Evolutionary conservation across 2,113 vertebrate genomes (phyloP).

Genomic region (Lethenteron reissneri): DNA sequence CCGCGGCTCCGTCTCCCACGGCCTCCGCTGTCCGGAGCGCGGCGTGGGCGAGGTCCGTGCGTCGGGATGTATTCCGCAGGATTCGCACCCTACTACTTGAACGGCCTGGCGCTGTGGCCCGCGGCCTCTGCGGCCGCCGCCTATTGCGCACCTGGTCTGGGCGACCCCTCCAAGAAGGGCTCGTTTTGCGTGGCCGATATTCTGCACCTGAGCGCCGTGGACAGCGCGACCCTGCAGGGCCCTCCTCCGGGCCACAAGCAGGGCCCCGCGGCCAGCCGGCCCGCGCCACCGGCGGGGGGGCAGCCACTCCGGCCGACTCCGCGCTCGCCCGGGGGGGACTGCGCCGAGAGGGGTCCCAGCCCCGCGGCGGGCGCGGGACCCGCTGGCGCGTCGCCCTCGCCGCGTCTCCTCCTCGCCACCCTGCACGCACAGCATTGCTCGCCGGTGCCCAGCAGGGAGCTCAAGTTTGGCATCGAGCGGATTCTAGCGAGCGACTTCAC

Average conservation of each 20-base stretch:
- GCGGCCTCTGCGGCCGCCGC: neutral
- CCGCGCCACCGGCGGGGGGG: neutral
- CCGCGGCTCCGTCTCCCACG: too few relatives aligned
- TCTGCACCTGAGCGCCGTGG: neutral
- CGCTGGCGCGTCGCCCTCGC: neutral
- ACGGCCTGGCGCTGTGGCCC: neutral
- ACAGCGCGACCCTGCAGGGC: neutral
- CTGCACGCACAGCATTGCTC: neutral
- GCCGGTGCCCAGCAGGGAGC: constrained; percentile 1
- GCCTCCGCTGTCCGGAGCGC: too few relatives aligned
- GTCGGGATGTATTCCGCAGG: constrained; percentile 3
- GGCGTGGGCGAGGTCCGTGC: neutral
- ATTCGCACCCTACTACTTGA: constrained; percentile 1
- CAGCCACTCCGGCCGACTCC: too few relatives aligned
- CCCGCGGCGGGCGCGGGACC: neutral
- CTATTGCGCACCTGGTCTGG: neutral
- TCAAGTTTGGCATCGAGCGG: constrained; percentile 6
- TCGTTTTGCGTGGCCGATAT: constrained; percentile 3
- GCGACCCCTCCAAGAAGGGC: neutral
- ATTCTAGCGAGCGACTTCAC: neutral
- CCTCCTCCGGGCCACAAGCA: neutral
- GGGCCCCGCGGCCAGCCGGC: neutral
- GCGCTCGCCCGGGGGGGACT: neutral
- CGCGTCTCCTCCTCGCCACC: neutral
- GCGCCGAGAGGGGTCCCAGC: constrained; percentile 1